Base-by-base conservation (phyloP, 64 coral and sea anemone species). In the Pocillopora verrucosa region DNA sequence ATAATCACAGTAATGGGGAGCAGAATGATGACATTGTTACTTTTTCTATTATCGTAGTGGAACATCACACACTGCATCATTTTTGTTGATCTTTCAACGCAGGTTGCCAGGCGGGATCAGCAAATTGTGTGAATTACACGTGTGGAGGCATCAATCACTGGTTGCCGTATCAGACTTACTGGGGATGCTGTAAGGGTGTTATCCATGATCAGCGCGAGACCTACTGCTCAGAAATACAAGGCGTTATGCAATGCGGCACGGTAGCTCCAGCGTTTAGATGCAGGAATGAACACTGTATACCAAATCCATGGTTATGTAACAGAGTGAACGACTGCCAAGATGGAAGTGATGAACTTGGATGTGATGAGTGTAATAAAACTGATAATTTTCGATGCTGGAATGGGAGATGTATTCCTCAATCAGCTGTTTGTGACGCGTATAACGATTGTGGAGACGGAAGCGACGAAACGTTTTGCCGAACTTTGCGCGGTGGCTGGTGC, bases 281-380 rank as follows among this genome's bases (percentile, higher is more conserved):
- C 58, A 34, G 24, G 1, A 93, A 93, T 75, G 67, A 30, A 2
- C 92, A 93, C 35, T 93, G 92, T 41, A 34, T 93, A 22, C 79
- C 92, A 11, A 56, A 16, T 65, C 9, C 15, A 7, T 93, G 86
- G 86, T n/a, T 76, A 10, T 93, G 92, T 24, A 89, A 89, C 74
- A 59, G 17, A 56, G 37, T n/a, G 10, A 93, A 93, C 30, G 92
- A 93, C 22, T 93, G 92, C 61, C 86, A 88, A 83, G 92, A 93
- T 24, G 92, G 92, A 15, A 88, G 86, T 72, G 92, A 93, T 34
- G 76, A 93, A 79, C 9, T 69, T 20, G 86, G 78, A 0, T 93
- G 92, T 65, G 65, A 22, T n/a, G 30, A 36, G 19, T 93, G 86
- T 58, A 62, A 78, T n/a, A 64, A 13, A 59, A 77, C 81, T 9